phyloP scores from a whole-genome alignment of 2,797 vertebrate species.

The Pangasius krempfi region DNA sequence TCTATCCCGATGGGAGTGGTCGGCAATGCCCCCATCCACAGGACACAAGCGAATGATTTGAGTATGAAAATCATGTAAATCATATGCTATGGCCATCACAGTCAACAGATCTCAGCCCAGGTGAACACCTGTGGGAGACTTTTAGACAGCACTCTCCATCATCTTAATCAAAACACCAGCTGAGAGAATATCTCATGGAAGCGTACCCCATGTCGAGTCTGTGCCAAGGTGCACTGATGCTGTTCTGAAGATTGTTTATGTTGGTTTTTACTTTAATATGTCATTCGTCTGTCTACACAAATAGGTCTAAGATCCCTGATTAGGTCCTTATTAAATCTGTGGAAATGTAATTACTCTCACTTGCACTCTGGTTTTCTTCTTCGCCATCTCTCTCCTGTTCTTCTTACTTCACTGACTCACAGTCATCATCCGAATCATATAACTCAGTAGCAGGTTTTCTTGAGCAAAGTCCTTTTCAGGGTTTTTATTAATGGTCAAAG shows the following conservation, averaged over 20 bases:
- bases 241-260: constrained; percentile 10
- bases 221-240: neutral
- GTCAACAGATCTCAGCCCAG: neutral
- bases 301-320: constrained; percentile 18
- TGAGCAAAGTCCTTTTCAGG: neutral
- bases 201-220: neutral
- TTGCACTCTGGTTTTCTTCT: constrained; percentile 14
- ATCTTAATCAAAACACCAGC: neutral
- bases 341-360: constrained; percentile 7
- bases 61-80: neutral
- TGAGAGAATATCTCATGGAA: neutral
- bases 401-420: neutral
- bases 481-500: no score
- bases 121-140: neutral
- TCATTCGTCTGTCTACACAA: neutral
- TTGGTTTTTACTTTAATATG: neutral
- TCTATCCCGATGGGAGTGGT: neutral
- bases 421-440: neutral
- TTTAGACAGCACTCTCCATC: neutral
- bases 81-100: neutral
- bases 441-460: neutral
- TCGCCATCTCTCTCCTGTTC: neutral
- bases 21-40: neutral
- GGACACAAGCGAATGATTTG: neutral
- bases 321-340: constrained; percentile 18